Percentiles rank a stretch among this genome's conserved stretches.
Evolutionary conservation across 2,888 invertebrate genomes (phyloP).

Genomic region (Stegana nigrithorax): DNA sequence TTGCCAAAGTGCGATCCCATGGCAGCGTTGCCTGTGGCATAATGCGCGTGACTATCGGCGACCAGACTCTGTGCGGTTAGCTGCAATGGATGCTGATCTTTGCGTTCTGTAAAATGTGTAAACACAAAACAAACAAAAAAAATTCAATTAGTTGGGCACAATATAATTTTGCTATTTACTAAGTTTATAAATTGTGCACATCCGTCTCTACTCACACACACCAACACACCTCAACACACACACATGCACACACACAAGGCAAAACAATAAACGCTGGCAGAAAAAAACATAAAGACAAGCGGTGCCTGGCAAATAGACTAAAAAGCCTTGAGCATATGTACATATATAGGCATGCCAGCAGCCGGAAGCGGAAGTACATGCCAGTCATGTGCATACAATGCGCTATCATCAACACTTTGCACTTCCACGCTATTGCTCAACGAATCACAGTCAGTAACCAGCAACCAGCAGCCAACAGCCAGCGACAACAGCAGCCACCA

Average conservation of each 20-base stretch:
- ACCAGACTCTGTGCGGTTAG: slow-evolving; percentile 57
- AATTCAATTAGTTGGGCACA: background rate
- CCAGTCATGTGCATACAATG: slow-evolving; percentile 8
- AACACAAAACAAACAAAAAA: slow-evolving; percentile 12
- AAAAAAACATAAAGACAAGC: background rate
- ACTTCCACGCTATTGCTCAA: slow-evolving; percentile 7
- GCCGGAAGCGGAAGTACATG: slow-evolving; percentile 38
- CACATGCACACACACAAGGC: background rate
- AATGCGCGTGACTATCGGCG: slow-evolving; percentile 46
- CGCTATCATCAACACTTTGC: slow-evolving; percentile 17
- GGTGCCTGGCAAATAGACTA: background rate
- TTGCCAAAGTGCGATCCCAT: slow-evolving; percentile 19
- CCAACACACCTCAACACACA: background rate
- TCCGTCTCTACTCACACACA: background rate
- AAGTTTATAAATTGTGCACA: background rate
- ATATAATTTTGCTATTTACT: background rate
- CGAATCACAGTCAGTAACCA: background rate
- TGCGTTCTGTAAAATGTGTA: slow-evolving; percentile 61
- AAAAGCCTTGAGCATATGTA: no score
- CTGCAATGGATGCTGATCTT: slow-evolving; percentile 57
- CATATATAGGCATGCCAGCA: no score
- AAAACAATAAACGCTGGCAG: background rate
- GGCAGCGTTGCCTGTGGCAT: slow-evolving; percentile 31
- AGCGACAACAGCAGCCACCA: background rate
- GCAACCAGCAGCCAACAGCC: background rate